A percentile compares a stretch with the other conserved stretches of the same genome.
Evolutionary conservation across 2,888 invertebrate genomes (phyloP).

Genomic region (Alentia gelatinosa): DNA sequence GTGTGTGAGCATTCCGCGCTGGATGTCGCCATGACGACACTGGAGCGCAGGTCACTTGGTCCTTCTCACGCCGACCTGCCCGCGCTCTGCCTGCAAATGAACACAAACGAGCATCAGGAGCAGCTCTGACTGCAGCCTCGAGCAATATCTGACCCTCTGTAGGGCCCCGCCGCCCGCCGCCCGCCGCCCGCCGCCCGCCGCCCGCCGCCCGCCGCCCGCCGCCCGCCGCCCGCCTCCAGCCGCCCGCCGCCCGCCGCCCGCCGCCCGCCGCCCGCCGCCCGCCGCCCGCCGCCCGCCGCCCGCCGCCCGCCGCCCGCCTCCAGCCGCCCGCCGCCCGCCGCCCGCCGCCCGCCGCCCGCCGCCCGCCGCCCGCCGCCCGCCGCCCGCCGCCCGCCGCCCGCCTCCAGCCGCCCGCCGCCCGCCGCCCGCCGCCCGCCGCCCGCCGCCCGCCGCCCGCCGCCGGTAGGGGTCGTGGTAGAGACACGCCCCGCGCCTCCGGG

Average conservation of each 20-base stretch:
- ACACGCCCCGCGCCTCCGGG: background rate
- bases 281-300: background rate
- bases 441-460: background rate
- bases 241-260: background rate
- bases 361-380: background rate
- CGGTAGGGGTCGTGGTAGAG: background rate
- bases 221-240: background rate
- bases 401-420: too few species aligned
- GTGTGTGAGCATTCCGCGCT: background rate
- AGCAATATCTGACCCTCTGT: background rate
- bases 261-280: background rate
- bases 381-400: background rate
- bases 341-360: too few species aligned
- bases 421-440: background rate
- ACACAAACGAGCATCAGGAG: background rate
- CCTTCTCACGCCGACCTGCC: background rate
- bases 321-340: too few species aligned
- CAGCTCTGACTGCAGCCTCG: conserved; percentile 9
- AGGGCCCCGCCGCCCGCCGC: background rate
- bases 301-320: background rate
- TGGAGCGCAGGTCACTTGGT: background rate
- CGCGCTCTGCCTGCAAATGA: background rate
- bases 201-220: background rate
- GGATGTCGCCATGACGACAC: background rate
- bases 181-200: background rate